A percentile compares a stretch with the other conserved stretches of the same genome.
Conservation (phyloP, 2,888 invertebrate species). For the Meliscaeva auricollis region DNA sequence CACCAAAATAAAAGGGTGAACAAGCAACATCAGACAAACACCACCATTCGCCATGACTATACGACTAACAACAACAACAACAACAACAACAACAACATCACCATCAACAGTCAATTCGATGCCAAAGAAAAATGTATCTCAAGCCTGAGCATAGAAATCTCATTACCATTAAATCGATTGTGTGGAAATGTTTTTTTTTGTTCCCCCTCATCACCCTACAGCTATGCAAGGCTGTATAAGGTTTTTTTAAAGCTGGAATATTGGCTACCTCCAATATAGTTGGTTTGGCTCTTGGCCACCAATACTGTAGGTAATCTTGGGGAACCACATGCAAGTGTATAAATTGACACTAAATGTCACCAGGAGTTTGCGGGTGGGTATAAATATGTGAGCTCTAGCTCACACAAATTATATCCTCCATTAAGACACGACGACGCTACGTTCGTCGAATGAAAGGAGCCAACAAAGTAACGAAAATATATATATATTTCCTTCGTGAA, state of each 20-base stretch:
- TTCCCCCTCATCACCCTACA: neutral
- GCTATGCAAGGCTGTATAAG: constrained; percentile 4
- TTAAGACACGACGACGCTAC: too few relatives aligned
- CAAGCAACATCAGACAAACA: constrained; percentile 28
- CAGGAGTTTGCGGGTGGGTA: constrained; percentile 67
- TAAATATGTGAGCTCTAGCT: neutral
- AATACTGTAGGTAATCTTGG: neutral
- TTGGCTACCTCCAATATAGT: neutral
- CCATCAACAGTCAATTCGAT: constrained; percentile 41
- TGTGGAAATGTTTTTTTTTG: constrained; percentile 69
- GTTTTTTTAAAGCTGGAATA: neutral
- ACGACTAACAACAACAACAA: constrained; percentile 23
- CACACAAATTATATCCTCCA: constrained; percentile 35
- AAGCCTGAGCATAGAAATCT: constrained; percentile 72
- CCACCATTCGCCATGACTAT: neutral
- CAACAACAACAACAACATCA: constrained; percentile 38
- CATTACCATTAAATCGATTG: constrained; percentile 76
- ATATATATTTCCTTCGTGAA: constrained; percentile 55
- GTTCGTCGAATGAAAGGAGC: neutral
- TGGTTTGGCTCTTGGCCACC: constrained; percentile 7
- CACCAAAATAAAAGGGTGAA: constrained; percentile 51
- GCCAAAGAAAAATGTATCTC: constrained; percentile 71
- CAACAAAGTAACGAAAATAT: neutral
- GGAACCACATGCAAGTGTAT: constrained; percentile 70
- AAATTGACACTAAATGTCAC: constrained; percentile 76